Evolutionary conservation across 2,888 invertebrate species (phyloP).

Genomic region (Chalcosyrphus nemorum): DNA sequence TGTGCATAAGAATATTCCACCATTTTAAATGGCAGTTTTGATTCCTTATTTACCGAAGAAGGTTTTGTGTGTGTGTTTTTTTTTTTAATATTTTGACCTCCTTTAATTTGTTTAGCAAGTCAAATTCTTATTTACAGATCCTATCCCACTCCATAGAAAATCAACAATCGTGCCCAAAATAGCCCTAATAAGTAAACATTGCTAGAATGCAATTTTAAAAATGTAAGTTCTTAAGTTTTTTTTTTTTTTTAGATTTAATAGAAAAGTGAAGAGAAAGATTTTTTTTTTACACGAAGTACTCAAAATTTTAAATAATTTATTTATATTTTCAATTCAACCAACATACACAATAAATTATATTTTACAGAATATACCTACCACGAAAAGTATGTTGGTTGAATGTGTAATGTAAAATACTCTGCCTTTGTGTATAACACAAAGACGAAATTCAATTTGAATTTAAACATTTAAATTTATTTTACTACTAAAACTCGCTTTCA

Average conservation of each 20-base stretch:
- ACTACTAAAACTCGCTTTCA: slow-evolving; percentile 42
- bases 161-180: slow-evolving; percentile 38
- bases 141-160: slow-evolving; percentile 61
- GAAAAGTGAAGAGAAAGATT: slow-evolving; percentile 46
- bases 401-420: slow-evolving; percentile 34
- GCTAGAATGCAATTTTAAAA: slow-evolving; percentile 59
- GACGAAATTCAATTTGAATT: slow-evolving; percentile 46
- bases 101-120: neutral
- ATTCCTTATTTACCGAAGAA: too few relatives aligned
- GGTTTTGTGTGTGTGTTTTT: too few relatives aligned
- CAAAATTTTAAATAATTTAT: slow-evolving; percentile 31
- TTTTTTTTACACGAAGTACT: slow-evolving; percentile 32
- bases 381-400: slow-evolving; percentile 53
- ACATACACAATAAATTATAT: slow-evolving; percentile 41
- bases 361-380: slow-evolving; percentile 57
- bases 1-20: too few relatives aligned
- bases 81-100: neutral
- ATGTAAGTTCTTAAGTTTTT: slow-evolving; percentile 11
- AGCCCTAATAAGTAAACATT: slow-evolving; percentile 47
- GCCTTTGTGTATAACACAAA: slow-evolving; percentile 71
- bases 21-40: too few relatives aligned
- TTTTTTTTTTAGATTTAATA: slow-evolving; percentile 30
- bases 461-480: slow-evolving; percentile 37
- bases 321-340: slow-evolving; percentile 39
- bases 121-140: neutral